Evolutionary conservation across 2,113 vertebrate genomes (phyloP).

Genomic region (Tyto alba): DNA sequence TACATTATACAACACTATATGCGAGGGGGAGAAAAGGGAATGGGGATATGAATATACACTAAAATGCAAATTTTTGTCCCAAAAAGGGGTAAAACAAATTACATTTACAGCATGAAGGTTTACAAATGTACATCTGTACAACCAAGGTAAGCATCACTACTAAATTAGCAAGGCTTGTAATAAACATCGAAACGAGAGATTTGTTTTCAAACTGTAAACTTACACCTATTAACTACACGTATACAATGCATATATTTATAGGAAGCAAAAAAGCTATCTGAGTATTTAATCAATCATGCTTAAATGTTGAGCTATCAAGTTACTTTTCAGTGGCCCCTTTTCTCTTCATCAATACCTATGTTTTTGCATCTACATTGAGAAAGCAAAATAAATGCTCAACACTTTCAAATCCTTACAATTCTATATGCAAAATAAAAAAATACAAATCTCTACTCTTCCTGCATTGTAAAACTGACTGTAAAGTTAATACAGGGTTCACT

Average conservation of each 20-base stretch:
- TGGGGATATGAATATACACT: constrained; percentile 94
- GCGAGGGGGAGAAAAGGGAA: constrained; percentile 82
- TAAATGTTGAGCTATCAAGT: constrained; percentile 81
- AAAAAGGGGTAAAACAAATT: constrained; percentile 93
- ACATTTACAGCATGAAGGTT: constrained; percentile 99
- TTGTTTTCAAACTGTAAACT: constrained; percentile 89
- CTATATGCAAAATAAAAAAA: constrained; percentile 77
- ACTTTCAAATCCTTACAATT: constrained; percentile 71
- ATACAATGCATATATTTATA: constrained; percentile 97
- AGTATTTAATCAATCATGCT: constrained; percentile 86
- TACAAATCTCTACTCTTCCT: constrained; percentile 69
- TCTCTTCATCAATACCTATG: constrained; percentile 65
- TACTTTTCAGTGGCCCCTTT: constrained; percentile 80
- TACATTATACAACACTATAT: constrained; percentile 99
- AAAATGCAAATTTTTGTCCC: constrained; percentile 90
- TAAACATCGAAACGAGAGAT: constrained; percentile 85
- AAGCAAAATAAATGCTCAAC: constrained; percentile 77
- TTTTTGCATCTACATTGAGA: constrained; percentile 70
- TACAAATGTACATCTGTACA: constrained; percentile 99
- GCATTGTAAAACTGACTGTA: constrained; percentile 65
- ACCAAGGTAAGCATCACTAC: constrained; percentile 92
- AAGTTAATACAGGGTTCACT: constrained; percentile 57
- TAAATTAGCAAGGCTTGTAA: constrained; percentile 93
- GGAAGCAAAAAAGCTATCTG: constrained; percentile 84
- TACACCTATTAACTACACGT: constrained; percentile 95